Conservation (phyloP, 2,113 vertebrate species). For the Rana temporaria region DNA sequence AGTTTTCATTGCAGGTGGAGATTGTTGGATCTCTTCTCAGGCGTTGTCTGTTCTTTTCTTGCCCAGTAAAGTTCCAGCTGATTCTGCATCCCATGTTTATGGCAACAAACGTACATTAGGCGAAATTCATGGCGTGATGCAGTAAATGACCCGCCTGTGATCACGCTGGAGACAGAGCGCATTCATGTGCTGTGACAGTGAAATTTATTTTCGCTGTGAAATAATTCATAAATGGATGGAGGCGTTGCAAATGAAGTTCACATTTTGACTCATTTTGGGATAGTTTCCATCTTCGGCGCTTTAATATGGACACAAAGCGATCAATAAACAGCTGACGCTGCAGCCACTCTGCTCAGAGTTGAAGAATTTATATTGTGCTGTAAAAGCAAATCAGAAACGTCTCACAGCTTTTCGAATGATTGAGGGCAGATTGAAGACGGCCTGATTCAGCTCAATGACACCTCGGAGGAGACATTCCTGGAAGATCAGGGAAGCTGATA, state of each 20-base stretch:
- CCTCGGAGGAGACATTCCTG: not conserved
- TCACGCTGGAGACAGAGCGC: too few species aligned
- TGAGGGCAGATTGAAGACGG: not conserved
- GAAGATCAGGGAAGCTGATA: not conserved
- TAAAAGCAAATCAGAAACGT: constrained; percentile 33
- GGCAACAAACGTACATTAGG: too few species aligned
- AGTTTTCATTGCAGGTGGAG: too few species aligned
- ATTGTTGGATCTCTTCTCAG: too few species aligned
- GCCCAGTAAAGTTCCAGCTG: too few species aligned
- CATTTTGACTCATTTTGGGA: constrained; percentile 22
- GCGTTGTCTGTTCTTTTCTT: too few species aligned
- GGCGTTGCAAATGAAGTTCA: not conserved
- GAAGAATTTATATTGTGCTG: constrained; percentile 42
- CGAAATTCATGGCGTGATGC: too few species aligned
- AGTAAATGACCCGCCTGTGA: too few species aligned
- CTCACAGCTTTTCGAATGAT: constrained; percentile 12
- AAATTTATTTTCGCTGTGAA: not conserved
- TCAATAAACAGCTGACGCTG: constrained; percentile 38
- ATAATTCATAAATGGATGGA: not conserved
- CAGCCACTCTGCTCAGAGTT: constrained; percentile 24
- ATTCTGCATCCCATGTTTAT: too few species aligned
- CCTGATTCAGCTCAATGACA: constrained; percentile 13
- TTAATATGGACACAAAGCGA: constrained; percentile 36
- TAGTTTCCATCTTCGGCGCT: constrained; percentile 10
- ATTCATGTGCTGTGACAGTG: too few species aligned